A percentile compares a stretch with the other conserved stretches of the same genome.
phyloP scores from a whole-genome alignment of 1,140 invertebrate species.

The Pseudachorutes palmiensis region DNA sequence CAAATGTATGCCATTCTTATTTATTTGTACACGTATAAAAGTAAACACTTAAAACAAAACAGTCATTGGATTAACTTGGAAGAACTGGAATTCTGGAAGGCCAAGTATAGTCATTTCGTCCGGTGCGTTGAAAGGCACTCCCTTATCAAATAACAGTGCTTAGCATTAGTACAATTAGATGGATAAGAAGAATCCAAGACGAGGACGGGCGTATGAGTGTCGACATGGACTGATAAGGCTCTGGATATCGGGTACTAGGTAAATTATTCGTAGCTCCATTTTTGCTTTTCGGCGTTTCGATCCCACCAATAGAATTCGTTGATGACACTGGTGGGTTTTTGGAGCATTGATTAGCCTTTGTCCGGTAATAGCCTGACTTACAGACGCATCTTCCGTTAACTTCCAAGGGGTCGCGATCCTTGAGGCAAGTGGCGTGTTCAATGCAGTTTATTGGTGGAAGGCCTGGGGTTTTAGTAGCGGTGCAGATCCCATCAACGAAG shows the following conservation, averaged over 20 bases:
- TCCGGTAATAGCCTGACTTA: conserved; percentile 13
- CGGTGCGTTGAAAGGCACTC: no score
- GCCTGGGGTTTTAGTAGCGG: neutral
- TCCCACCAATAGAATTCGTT: neutral
- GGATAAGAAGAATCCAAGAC: neutral
- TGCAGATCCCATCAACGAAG: neutral
- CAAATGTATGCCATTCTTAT: no score
- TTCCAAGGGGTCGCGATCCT: neutral
- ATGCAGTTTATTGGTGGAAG: neutral
- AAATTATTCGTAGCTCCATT: neutral
- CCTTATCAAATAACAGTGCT: no score
- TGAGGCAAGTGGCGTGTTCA: neutral
- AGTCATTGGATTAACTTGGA: neutral
- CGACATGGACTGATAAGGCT: neutral
- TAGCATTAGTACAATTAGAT: neutral
- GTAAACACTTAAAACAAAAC: neutral
- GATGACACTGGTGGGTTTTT: neutral
- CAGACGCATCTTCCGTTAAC: conserved; percentile 11
- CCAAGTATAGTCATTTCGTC: no score
- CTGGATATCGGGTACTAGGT: neutral
- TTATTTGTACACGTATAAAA: no score
- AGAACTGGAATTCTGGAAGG: no score
- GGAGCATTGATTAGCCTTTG: conserved; percentile 12
- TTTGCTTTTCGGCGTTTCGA: neutral
- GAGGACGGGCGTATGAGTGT: neutral